These are phyloP conservation scores for Dendrophyllia cribrosa DNA, from an alignment of 64 coral and sea anemone species.

Conservation along the genomic window DNA sequence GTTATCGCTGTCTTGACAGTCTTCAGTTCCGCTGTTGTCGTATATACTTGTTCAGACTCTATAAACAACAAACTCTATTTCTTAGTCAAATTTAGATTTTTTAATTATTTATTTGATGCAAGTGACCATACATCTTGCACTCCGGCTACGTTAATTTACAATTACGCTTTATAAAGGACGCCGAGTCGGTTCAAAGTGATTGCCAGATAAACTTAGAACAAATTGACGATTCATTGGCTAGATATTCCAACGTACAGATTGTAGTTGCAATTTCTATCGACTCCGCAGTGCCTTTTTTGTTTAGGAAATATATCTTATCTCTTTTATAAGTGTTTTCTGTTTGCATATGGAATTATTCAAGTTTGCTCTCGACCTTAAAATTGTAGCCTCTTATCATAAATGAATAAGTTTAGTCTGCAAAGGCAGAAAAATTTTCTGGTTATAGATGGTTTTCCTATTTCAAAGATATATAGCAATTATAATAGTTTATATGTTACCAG, in stretches of 20 bases:
- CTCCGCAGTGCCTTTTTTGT: background rate
- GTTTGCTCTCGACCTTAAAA: background rate
- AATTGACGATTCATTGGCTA: too few relatives aligned
- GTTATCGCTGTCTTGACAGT: background rate
- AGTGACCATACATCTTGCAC: background rate
- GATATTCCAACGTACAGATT: too few relatives aligned
- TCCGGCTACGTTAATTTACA: background rate
- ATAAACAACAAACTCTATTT: background rate
- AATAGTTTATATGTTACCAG: too few relatives aligned
- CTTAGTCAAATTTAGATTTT: background rate
- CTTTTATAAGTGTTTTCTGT: background rate
- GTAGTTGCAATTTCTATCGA: too few relatives aligned
- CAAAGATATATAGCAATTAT: background rate
- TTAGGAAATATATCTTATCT: background rate
- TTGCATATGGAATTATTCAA: background rate
- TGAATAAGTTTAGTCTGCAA: too few relatives aligned
- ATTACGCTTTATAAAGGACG: background rate
- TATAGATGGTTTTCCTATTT: background rate
- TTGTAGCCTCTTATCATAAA: background rate
- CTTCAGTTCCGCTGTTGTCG: background rate
- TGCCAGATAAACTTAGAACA: too few relatives aligned
- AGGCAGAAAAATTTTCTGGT: too few relatives aligned
- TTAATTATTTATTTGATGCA: constrained; percentile 1
- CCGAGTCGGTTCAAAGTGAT: too few relatives aligned
- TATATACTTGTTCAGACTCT: background rate